Evolutionary conservation across 2,797 vertebrate species (phyloP), one percentile per base, ranked within the genome.

Genomic region (Platalea minor): DNA sequence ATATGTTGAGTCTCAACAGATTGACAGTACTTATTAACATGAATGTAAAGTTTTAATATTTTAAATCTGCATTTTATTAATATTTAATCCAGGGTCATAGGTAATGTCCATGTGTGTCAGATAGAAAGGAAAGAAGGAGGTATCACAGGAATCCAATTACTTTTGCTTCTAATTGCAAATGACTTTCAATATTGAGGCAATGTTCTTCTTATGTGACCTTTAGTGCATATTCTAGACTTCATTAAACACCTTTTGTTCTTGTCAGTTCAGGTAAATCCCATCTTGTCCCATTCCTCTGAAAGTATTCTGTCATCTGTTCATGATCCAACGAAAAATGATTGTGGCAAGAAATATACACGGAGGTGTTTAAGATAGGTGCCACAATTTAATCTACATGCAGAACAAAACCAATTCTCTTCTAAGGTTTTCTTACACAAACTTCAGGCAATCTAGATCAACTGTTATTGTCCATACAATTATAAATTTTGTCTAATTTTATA

Each of bases 21-120:
- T 93, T 97, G 97, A 97, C 97, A 97, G 97, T 97, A 96, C 93
- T 96, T 97, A 97, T 97, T 97, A 97, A 97, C 96, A 94, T 81
- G 96, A 97, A 97, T 91, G 96, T 97, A 97, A 97, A 97, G 96
- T 96, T 97, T 97, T 96, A 97, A 97, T 97, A 97, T 97, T 97
- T 97, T 96, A 97, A 97, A 96, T 96, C 96, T 97, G 97, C 93
- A 97, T 97, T 97, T 97, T 95, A 97, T 97, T 97, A 97, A 97
- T 97, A 97, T 97, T 96, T 97, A 96, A 97, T 97, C 69, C 79
- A 90, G 92, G 97, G 97, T 97, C 97, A 97, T 96, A 97, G 97
- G 96, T 96, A 97, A 96, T 97, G 97, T 97, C 97, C 97, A 97
- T 97, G 91, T 94, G 69, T 96, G 85, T 96, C 96, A 96, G 94